These are phyloP conservation scores for Ceratosolen solmsi DNA, from an alignment of 1,140 invertebrate species.

Conservation along the genomic window DNA sequence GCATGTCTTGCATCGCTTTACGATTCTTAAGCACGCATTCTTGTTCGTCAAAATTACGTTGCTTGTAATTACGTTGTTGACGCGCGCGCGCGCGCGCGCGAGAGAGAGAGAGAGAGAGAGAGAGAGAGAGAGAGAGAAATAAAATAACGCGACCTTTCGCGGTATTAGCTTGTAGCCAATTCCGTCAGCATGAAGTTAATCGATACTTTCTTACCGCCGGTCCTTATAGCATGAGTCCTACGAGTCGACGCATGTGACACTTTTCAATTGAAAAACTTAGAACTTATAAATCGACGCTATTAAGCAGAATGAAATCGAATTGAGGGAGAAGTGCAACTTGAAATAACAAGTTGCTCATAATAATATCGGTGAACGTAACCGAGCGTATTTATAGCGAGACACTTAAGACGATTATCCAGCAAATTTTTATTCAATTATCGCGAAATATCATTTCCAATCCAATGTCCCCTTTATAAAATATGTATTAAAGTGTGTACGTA, in stretches of 20 bases:
- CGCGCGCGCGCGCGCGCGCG: no score
- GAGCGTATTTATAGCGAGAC: not conserved
- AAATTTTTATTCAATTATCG: not conserved
- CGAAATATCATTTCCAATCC: no score
- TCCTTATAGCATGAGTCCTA: no score
- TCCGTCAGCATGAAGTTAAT: not conserved
- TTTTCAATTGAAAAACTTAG: not conserved
- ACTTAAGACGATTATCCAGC: not conserved
- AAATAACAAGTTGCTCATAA: not conserved
- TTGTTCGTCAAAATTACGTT: constrained; percentile 5
- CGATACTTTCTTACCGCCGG: not conserved
- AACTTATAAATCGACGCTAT: not conserved
- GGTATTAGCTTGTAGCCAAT: constrained; percentile 3
- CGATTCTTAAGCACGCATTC: not conserved
- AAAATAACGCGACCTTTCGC: not conserved
- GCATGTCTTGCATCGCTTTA: not conserved
- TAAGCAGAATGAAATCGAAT: not conserved
- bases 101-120: no score
- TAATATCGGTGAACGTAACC: not conserved
- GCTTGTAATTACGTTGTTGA: constrained; percentile 5
- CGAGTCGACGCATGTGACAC: not conserved
- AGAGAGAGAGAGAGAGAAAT: no score
- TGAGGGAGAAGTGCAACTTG: not conserved
- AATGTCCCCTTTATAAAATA: no score
- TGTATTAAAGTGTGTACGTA: not conserved